phyloP scores from a whole-genome alignment of 2,113 vertebrate species.

The Salvelinus namaycush region DNA sequence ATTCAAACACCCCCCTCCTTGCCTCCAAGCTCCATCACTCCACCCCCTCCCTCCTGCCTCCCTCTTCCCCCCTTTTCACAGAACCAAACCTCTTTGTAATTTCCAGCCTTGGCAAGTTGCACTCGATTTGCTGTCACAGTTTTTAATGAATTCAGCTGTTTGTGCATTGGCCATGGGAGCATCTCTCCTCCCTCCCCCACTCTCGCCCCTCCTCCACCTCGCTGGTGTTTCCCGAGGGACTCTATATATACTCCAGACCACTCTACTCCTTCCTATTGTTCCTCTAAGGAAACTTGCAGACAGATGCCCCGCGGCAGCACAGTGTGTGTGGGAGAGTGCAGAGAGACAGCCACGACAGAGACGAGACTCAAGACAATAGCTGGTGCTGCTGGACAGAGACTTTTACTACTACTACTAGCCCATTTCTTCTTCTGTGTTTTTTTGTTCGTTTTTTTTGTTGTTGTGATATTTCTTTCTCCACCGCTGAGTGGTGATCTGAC shows the following conservation, averaged over 20 bases:
- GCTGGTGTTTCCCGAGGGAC: constrained; percentile 66
- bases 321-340: constrained; percentile 57
- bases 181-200: constrained; percentile 65
- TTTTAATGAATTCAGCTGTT: constrained; percentile 89
- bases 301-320: constrained; percentile 64
- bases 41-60: constrained; percentile 59
- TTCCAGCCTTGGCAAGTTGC: constrained; percentile 78
- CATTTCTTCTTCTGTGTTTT: constrained; percentile 22
- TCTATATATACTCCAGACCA: constrained; percentile 82
- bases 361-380: constrained; percentile 20
- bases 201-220: constrained; percentile 42
- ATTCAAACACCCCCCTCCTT: constrained; percentile 70
- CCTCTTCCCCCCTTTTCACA: constrained; percentile 66
- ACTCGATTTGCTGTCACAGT: constrained; percentile 76
- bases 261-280: constrained; percentile 71
- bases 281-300: constrained; percentile 67
- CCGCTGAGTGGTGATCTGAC: constrained; percentile 43
- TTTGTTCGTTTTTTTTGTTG: constrained; percentile 29
- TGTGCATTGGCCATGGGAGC: constrained; percentile 82
- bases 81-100: constrained; percentile 74
- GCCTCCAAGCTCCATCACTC: constrained; percentile 50
- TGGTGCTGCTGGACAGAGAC: no score
- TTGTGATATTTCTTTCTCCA: neutral
- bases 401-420: neutral
- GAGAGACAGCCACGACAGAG: constrained; percentile 30